Conservation (phyloP, 30 jellyfish, hydroid and myxozoan species). For the Mastigias papua region DNA sequence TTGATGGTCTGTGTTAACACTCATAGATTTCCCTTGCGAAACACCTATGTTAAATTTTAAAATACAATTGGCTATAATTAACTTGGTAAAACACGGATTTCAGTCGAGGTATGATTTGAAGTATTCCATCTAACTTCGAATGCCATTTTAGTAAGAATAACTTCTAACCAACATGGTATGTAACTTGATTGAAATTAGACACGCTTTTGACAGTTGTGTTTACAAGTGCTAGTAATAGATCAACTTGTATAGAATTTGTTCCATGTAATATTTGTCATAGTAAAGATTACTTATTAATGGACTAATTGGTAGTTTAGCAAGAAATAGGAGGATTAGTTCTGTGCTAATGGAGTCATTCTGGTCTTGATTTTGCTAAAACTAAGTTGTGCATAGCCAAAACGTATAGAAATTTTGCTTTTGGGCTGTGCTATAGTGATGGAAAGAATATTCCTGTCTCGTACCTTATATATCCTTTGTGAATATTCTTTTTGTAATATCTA, state of each 20-base stretch:
- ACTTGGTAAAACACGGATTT: background rate
- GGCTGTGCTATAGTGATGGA: too few relatives aligned
- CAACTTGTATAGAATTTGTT: background rate
- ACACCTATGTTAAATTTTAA: background rate
- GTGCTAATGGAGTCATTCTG: too few relatives aligned
- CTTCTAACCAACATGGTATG: background rate
- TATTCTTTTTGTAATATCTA: too few relatives aligned
- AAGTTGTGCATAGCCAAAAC: too few relatives aligned
- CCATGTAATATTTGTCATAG: background rate
- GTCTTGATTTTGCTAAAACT: too few relatives aligned
- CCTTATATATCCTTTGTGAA: too few relatives aligned
- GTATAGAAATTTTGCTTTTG: too few relatives aligned
- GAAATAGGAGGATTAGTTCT: too few relatives aligned
- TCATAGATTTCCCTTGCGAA: background rate
- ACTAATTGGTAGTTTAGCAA: background rate
- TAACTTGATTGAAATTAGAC: background rate
- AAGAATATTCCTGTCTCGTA: too few relatives aligned
- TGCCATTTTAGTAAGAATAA: background rate
- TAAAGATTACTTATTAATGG: background rate
- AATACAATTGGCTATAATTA: background rate
- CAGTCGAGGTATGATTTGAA: background rate
- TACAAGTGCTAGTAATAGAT: background rate
- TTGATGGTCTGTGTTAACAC: constrained; percentile 34
- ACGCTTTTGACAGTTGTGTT: background rate
- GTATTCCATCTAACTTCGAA: background rate